Evolutionary conservation across 2,888 invertebrate genomes (phyloP).

Genomic region (Auanema freiburgensis): DNA sequence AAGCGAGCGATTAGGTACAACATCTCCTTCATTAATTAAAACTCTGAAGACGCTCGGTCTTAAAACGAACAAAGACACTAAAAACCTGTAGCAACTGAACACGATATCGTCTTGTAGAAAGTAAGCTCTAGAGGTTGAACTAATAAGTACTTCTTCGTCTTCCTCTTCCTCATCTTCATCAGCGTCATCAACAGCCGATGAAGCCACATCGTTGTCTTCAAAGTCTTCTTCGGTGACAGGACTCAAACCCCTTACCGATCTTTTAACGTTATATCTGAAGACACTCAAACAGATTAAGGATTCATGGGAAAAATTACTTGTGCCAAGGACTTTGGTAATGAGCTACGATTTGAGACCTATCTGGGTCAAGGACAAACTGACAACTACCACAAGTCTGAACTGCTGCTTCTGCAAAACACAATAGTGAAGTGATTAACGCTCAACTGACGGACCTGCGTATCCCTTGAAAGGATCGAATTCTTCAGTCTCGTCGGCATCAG

Average conservation of each 20-base stretch:
- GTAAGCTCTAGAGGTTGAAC: slow-evolving; percentile 25
- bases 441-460: neutral
- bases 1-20: slow-evolving; percentile 17
- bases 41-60: slow-evolving; percentile 14
- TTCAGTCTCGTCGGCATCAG: slow-evolving; percentile 10
- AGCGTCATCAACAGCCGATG: neutral
- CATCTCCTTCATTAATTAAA: slow-evolving; percentile 31
- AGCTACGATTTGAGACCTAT: slow-evolving; percentile 13
- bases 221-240: slow-evolving; percentile 40
- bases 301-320: slow-evolving; percentile 9
- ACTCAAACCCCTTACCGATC: slow-evolving; percentile 22
- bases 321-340: slow-evolving; percentile 39
- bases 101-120: slow-evolving; percentile 35
- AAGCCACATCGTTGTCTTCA: slow-evolving; percentile 17
- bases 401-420: no score
- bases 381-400: neutral
- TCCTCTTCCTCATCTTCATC: slow-evolving; percentile 10
- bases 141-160: neutral
- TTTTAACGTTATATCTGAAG: slow-evolving; percentile 25
- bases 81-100: slow-evolving; percentile 34
- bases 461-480: slow-evolving; percentile 21
- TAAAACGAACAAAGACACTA: neutral
- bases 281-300: slow-evolving; percentile 2
- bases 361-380: neutral
- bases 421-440: no score